Percentiles rank a stretch among this genome's conserved stretches.
Conservation (phyloP, 2,888 invertebrate genomes). For the Mongoloraphidia duomilia region DNA sequence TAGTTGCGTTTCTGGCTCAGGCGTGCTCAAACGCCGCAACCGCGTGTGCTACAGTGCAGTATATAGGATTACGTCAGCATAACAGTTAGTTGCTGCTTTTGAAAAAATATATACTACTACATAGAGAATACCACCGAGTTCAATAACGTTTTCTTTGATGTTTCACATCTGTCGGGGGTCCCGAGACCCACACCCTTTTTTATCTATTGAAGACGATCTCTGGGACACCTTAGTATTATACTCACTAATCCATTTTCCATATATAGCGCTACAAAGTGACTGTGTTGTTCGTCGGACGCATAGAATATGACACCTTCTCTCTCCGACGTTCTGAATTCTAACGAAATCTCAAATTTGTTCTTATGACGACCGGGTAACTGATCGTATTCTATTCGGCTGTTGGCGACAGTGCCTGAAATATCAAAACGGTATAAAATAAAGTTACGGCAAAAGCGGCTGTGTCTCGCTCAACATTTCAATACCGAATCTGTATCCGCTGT, state of each 20-base stretch:
- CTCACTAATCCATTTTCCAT: constrained; percentile 58
- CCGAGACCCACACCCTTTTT: too few species aligned
- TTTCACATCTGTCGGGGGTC: too few species aligned
- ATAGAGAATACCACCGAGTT: too few species aligned
- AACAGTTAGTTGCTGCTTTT: too few species aligned
- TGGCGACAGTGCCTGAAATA: constrained; percentile 42
- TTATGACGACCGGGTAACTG: constrained; percentile 39
- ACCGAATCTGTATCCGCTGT: constrained; percentile 11
- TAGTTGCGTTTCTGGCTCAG: too few species aligned
- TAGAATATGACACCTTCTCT: constrained; percentile 78
- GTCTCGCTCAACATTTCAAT: constrained; percentile 12
- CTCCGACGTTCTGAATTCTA: constrained; percentile 63
- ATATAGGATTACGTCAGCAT: too few species aligned
- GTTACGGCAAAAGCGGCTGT: constrained; percentile 3
- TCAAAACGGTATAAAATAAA: constrained; percentile 9
- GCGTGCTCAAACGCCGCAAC: too few species aligned
- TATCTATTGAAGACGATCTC: background rate
- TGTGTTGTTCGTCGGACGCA: constrained; percentile 44
- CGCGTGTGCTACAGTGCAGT: too few species aligned
- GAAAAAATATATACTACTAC: too few species aligned
- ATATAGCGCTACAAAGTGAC: constrained; percentile 53
- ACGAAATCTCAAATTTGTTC: constrained; percentile 56
- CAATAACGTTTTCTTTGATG: background rate
- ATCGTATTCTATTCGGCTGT: constrained; percentile 60
- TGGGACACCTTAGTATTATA: constrained; percentile 4